Conservation (phyloP, 2,888 invertebrate genomes). For the Silvanus unidentatus region DNA sequence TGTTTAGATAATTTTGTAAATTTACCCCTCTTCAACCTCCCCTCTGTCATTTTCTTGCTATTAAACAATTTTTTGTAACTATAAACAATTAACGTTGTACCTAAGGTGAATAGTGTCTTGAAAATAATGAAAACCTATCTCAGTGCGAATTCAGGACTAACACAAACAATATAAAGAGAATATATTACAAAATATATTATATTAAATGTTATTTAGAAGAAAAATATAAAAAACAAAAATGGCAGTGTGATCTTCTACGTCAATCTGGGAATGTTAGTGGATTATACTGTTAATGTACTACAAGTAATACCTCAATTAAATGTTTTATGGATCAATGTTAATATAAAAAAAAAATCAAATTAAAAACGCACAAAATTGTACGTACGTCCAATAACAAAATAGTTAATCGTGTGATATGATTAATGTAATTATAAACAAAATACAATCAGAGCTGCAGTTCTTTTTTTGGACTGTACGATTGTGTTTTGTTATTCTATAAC, state of each 20-base stretch:
- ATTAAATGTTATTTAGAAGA: not conserved
- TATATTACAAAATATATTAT: slow-evolving; percentile 10
- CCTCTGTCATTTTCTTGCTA: slow-evolving; percentile 12
- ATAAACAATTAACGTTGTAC: slow-evolving; percentile 37
- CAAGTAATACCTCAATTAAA: not conserved
- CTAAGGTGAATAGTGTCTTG: slow-evolving; percentile 42
- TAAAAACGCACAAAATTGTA: too few species aligned
- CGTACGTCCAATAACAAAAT: too few species aligned
- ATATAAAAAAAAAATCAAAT: too few species aligned
- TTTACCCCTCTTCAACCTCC: slow-evolving; percentile 13
- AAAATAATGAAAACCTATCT: slow-evolving; percentile 27
- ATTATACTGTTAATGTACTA: not conserved
- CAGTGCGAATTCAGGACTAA: slow-evolving; percentile 38
- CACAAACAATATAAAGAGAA: slow-evolving; percentile 18
- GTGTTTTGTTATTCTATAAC: too few species aligned
- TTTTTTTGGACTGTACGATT: too few species aligned
- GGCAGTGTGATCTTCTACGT: not conserved
- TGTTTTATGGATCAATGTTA: too few species aligned
- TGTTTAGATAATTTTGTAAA: slow-evolving; percentile 32
- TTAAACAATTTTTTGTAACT: slow-evolving; percentile 35
- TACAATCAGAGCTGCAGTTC: too few species aligned
- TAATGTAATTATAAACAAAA: too few species aligned
- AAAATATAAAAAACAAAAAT: not conserved
- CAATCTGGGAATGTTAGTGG: too few species aligned
- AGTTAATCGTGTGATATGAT: too few species aligned